Percentiles rank a stretch among this genome's conserved stretches.
These are phyloP conservation scores for Thera britannica DNA, from an alignment of 2,888 invertebrate genomes.

Conservation along the genomic window DNA sequence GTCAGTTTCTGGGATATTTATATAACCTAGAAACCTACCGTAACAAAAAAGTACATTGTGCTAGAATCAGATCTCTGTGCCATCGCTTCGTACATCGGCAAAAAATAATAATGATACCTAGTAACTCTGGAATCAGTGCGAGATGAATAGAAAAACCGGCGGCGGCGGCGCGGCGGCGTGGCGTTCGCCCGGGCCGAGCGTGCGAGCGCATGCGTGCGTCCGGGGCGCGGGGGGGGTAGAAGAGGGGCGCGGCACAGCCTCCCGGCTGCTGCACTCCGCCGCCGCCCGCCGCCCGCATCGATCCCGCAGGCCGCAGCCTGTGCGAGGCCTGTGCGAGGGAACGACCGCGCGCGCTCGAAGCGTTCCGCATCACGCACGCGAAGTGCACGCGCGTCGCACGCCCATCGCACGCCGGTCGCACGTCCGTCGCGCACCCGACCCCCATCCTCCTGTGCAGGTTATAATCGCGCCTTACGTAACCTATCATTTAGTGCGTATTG, in stretches of 20 bases:
- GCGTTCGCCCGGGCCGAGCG: conserved; percentile 47
- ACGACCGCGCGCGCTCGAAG: conserved; percentile 60
- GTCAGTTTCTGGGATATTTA: too few species aligned
- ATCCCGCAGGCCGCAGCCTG: conserved; percentile 76
- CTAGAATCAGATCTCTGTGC: background rate
- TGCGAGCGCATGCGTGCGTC: conserved; percentile 45
- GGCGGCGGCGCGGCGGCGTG: conserved; percentile 48
- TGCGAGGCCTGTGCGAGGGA: conserved; percentile 54
- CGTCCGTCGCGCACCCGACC: conserved; percentile 54
- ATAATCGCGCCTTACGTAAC: conserved; percentile 75
- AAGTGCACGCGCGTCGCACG: conserved; percentile 55
- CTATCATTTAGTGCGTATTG: conserved; percentile 63
- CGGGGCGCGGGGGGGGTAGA: conserved; percentile 46
- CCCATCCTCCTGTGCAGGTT: conserved; percentile 66
- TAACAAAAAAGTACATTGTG: too few species aligned
- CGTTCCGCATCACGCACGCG: conserved; percentile 56
- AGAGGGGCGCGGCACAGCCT: conserved; percentile 74
- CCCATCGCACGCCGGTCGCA: conserved; percentile 51
- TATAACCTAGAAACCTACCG: too few species aligned
- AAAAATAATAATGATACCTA: conserved; percentile 50
- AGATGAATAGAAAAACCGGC: conserved; percentile 62
- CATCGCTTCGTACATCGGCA: conserved; percentile 19
- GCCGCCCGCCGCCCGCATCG: conserved; percentile 83
- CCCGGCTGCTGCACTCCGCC: conserved; percentile 80
- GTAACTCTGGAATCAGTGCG: conserved; percentile 72